Base-by-base conservation (phyloP, 2,888 invertebrate genomes). In the Megaustenia siamemsis region DNA sequence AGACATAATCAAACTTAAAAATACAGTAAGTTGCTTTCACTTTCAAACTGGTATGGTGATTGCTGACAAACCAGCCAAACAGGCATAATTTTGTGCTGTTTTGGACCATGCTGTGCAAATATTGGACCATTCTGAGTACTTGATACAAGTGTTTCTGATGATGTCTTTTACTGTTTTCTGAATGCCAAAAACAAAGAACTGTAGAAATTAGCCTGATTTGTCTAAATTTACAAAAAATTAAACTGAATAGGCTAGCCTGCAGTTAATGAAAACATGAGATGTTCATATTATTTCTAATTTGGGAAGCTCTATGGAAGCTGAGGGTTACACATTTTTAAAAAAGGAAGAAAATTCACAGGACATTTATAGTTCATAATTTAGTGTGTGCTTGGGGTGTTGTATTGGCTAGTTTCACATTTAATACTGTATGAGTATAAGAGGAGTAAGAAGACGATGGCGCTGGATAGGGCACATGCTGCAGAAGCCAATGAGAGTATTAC, bases 21-120 rank as follows among this genome's bases (percentile, higher is more conserved):
- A 63, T 71, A 80, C 73, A 76, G 80, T 73, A 75, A 81, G 80
- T 84, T 76, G 76, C 81, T 81, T 24, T 60, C 12, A 40, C 12
- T 6, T 53, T 43, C 10, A 35, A 56, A 45, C n/a, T 40, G 71
- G 1, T 49, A 28, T n/a, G 28, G n/a, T 38, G 53, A 21, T 40
- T 35, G 1, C 12, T 38, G 56, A 45, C n/a, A 73, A 15, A 71
- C 10, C 40, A 69, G 10, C 8, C 6, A 45, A 38, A 73, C 43
- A 73, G 24, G 45, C 12, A 73, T n/a, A n/a, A 45, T 49, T 49
- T 12, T 28, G 49, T 73, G 73, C 73, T 73, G 21, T 45, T 49
- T 28, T 12, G 28, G 28, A 49, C 32, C 49, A 49, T 73, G 73
- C 32, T 73, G 73, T 73, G 73, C 32, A 73, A 73, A 32, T 32